phyloP scores from a whole-genome alignment of 2,888 invertebrate species.

The Phortica magna region DNA sequence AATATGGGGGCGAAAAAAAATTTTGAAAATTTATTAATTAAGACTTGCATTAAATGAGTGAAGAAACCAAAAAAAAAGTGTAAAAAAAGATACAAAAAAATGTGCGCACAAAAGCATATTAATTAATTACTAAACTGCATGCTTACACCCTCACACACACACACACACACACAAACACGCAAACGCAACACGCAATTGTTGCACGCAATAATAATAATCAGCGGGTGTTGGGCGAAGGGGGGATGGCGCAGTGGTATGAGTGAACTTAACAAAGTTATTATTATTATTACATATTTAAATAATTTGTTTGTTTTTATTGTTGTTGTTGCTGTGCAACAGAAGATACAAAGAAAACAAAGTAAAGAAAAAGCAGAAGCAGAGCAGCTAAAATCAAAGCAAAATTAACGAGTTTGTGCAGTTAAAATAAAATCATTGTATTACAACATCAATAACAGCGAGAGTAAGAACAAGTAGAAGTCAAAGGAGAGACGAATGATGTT shows the following conservation, averaged over 20 bases:
- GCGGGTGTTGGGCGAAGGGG: too few relatives aligned
- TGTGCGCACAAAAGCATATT: background rate
- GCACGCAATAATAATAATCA: too few relatives aligned
- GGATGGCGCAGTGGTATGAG: too few relatives aligned
- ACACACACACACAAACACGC: background rate
- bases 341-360: too few relatives aligned
- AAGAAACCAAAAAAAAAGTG: background rate
- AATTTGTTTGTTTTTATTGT: background rate
- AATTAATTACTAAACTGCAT: background rate
- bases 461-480: background rate
- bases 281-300: slow-evolving; percentile 17
- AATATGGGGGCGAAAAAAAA: too few relatives aligned
- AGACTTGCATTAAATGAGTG: background rate
- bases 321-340: slow-evolving; percentile 13
- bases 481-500: background rate
- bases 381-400: too few relatives aligned
- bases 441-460: background rate
- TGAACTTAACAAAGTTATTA: background rate
- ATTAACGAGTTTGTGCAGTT: background rate
- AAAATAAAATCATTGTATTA: background rate
- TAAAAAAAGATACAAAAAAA: background rate
- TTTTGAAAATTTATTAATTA: too few relatives aligned
- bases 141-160: background rate
- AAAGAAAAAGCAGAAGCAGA: too few relatives aligned
- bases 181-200: too few relatives aligned